These are phyloP conservation scores for Linepithema humile DNA, from an alignment of 1,140 invertebrate species.

Conservation along the genomic window DNA sequence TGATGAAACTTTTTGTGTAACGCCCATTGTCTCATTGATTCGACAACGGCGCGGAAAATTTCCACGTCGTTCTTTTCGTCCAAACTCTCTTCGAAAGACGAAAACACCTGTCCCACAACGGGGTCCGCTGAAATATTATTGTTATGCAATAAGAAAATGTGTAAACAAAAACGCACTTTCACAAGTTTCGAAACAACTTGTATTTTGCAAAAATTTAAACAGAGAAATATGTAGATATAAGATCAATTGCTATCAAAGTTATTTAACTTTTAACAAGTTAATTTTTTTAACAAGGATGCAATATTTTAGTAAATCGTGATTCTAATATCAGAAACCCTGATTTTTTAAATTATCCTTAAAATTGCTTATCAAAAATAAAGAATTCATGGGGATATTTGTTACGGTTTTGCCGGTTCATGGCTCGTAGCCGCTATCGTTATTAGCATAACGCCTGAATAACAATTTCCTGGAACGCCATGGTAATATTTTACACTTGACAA, in stretches of 20 bases:
- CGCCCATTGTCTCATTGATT: conserved; percentile 85
- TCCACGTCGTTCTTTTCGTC: conserved; percentile 86
- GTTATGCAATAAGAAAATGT: not conserved
- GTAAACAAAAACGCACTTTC: conserved; percentile 13
- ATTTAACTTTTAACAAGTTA: not conserved
- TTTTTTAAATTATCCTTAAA: too few relatives aligned
- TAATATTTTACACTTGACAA: conserved; percentile 38
- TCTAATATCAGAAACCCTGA: too few relatives aligned
- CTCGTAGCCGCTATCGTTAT: conserved; percentile 52
- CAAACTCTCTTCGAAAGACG: conserved; percentile 80
- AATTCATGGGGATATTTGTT: conserved; percentile 46
- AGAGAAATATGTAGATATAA: not conserved
- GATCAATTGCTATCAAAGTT: not conserved
- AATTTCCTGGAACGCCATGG: conserved; percentile 61
- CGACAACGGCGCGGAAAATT: conserved; percentile 85
- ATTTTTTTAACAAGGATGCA: too few relatives aligned
- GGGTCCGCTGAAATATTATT: conserved; percentile 70
- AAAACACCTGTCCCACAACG: conserved; percentile 75
- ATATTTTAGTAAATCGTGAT: too few relatives aligned
- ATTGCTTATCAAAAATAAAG: not conserved
- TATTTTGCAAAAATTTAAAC: not conserved
- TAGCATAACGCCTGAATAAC: conserved; percentile 71
- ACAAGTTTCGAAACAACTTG: not conserved
- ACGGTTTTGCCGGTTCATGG: conserved; percentile 61
- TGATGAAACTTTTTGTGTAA: conserved; percentile 74